A percentile compares a stretch with the other conserved stretches of the same genome.
Evolutionary conservation across 1,140 invertebrate genomes (phyloP).

Genomic region (Neocloeon triangulifer): DNA sequence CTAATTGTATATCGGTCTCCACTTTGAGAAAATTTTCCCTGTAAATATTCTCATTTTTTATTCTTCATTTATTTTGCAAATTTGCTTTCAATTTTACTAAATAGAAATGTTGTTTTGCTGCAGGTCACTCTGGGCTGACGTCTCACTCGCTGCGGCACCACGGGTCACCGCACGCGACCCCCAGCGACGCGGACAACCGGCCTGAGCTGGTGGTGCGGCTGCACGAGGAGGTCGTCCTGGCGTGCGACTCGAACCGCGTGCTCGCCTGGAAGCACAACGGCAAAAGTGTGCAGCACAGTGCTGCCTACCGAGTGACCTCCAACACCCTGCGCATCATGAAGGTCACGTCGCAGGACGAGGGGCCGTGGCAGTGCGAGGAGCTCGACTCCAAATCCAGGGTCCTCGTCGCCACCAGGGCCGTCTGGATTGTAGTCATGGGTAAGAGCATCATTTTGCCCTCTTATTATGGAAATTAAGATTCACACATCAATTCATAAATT

Average conservation of each 20-base stretch:
- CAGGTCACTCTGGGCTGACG: too few relatives aligned
- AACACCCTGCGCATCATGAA: conserved; percentile 36
- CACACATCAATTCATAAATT: too few relatives aligned
- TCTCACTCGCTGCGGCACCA: conserved; percentile 3
- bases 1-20: too few relatives aligned
- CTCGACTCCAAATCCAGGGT: conserved; percentile 25
- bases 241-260: conserved; percentile 22
- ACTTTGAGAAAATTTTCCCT: too few relatives aligned
- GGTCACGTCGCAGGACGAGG: conserved; percentile 40
- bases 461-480: too few relatives aligned
- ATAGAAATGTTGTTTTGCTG: too few relatives aligned
- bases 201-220: conserved; percentile 6
- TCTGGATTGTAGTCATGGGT: conserved; percentile 41
- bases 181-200: conserved; percentile 17
- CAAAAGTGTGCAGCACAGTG: conserved; percentile 20
- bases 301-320: conserved; percentile 23
- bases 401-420: conserved; percentile 29
- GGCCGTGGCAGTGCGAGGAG: conserved; percentile 39
- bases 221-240: conserved; percentile 17
- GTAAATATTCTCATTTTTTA: too few relatives aligned
- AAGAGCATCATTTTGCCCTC: too few relatives aligned
- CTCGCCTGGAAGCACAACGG: conserved; percentile 21
- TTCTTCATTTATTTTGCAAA: too few relatives aligned
- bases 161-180: conserved; percentile 12
- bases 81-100: too few relatives aligned